Conservation (phyloP, 2,797 vertebrate species). For the Bovichtus variegatus region DNA sequence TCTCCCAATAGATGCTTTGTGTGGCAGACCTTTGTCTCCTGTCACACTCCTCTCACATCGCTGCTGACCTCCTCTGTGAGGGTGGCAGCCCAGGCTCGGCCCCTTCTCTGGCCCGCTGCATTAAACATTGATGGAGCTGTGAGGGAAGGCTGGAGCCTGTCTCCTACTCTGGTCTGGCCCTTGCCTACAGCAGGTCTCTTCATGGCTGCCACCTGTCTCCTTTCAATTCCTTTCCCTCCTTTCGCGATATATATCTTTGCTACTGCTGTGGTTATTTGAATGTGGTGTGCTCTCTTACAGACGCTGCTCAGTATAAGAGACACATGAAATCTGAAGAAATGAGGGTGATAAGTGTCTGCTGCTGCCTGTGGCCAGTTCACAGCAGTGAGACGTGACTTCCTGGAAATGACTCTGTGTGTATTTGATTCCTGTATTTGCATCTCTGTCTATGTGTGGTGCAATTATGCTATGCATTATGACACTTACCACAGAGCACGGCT, state of each 20-base stretch:
- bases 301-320: slow-evolving; percentile 49
- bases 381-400: slow-evolving; percentile 82
- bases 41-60: slow-evolving; percentile 72
- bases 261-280: slow-evolving; percentile 62
- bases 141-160: slow-evolving; percentile 81
- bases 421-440: slow-evolving; percentile 77
- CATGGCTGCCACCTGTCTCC: slow-evolving; percentile 60
- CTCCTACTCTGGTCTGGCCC: slow-evolving; percentile 78
- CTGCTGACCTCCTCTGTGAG: slow-evolving; percentile 81
- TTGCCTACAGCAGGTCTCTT: slow-evolving; percentile 65
- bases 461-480: slow-evolving; percentile 81
- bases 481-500: slow-evolving; percentile 74
- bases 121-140: slow-evolving; percentile 89
- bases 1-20: slow-evolving; percentile 52
- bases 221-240: slow-evolving; percentile 51
- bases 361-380: slow-evolving; percentile 79
- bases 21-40: slow-evolving; percentile 70
- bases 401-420: slow-evolving; percentile 80
- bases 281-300: slow-evolving; percentile 60
- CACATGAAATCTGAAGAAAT: slow-evolving; percentile 74
- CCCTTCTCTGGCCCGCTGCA: slow-evolving; percentile 81
- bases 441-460: slow-evolving; percentile 71
- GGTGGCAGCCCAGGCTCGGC: slow-evolving; percentile 78
- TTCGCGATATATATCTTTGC: slow-evolving; percentile 50
- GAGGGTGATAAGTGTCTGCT: slow-evolving; percentile 75